Evolutionary conservation across 2,113 vertebrate genomes (phyloP), one percentile per base, ranked within the genome.

Genomic region (Anhinga rufa): DNA sequence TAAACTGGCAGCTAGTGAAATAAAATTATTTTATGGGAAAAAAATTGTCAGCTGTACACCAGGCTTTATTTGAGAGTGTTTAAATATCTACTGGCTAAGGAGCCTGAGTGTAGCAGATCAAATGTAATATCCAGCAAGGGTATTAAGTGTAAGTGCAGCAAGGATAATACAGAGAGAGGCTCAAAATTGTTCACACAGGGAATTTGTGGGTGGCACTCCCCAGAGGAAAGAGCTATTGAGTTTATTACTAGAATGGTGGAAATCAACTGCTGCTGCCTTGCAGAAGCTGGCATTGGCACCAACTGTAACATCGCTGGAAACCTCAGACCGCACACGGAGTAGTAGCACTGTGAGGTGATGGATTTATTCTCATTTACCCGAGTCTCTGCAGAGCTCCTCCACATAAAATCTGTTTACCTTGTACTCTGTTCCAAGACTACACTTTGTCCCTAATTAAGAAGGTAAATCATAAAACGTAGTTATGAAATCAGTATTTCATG

Each of bases 401-500:
- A 40, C 58, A 70, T 51, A 79, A 85, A 86, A 91, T 65, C 55
- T 86, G 78, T 87, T 95, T 82, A 85, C 51, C 38, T 72, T 54
- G 26, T 54, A 6, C 49, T 70, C 70, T 77, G 57, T 49, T 95
- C 77, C 66, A 91, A 84, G 52, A 54, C 81, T 72, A 54, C 52
- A 52, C 11, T 91, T 91, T 54, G 61, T 69, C 68, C 65, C 81
- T 92, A 84, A 92, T 94, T 96, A 93, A 96, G 91, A 93, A 86
- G n/a, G 74, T 82, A 96, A 96, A 94, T 92, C 36, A 69, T 65
- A 93, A 96, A 93, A 87, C 49, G 31, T 48, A 38, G 74, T 91
- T 92, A 95, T 91, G 70, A 97, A 93, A 82, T 51, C 49, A 66
- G 66, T 89, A 89, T 92, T 96, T 93, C 66, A 69, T 69, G 62